Evolutionary conservation across 2,888 invertebrate genomes (phyloP).

Genomic region (Ametastegia equiseti): DNA sequence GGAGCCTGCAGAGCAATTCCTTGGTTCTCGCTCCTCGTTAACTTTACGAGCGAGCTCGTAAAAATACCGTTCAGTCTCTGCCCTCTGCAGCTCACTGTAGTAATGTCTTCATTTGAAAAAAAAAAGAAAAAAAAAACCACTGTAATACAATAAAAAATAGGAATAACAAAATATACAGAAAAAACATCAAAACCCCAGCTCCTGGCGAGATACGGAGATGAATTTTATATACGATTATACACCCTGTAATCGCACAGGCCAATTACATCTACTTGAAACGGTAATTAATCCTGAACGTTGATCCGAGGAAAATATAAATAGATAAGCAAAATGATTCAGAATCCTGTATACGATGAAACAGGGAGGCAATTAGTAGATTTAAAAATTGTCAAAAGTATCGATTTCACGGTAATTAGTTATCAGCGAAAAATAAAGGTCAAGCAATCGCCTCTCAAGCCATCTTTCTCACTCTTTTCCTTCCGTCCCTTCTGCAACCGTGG

Average conservation of each 20-base stretch:
- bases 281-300: not conserved
- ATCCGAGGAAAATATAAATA: not conserved
- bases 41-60: constrained; percentile 75
- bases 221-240: too few species aligned
- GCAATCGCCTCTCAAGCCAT: too few species aligned
- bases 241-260: constrained; percentile 72
- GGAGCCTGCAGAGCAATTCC: constrained; percentile 39
- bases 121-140: not conserved
- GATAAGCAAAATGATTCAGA: too few species aligned
- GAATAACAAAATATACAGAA: not conserved
- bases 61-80: constrained; percentile 71
- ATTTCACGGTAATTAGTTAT: not conserved
- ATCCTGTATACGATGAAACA: too few species aligned
- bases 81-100: constrained; percentile 57
- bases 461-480: not conserved
- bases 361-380: not conserved
- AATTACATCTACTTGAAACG: constrained; percentile 64
- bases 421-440: not conserved
- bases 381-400: not conserved
- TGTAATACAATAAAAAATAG: not conserved
- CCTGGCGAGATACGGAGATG: constrained; percentile 66
- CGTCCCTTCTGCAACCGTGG: not conserved
- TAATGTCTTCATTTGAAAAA: constrained; percentile 73
- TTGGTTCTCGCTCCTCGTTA: constrained; percentile 71
- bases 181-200: constrained; percentile 60